Conservation (phyloP, 2,888 invertebrate species). For the Drosophila kanekoi region DNA sequence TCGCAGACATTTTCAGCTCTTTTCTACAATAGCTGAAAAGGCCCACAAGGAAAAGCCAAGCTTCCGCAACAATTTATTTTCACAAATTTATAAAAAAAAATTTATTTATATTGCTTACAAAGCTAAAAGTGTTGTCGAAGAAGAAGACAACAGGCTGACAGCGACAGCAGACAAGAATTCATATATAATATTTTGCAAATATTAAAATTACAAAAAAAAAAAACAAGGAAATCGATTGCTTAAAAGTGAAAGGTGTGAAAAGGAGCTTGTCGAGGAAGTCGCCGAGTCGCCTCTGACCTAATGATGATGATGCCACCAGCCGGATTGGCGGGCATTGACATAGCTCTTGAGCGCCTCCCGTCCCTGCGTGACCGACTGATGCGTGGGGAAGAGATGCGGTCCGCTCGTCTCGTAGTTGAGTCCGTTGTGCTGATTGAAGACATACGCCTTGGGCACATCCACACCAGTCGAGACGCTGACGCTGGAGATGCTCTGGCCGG, state of each 20-base stretch:
- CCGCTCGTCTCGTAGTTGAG: constrained; percentile 83
- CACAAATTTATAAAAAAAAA: constrained; percentile 20
- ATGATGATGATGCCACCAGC: constrained; percentile 82
- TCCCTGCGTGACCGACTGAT: constrained; percentile 39
- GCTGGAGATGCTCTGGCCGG: constrained; percentile 57
- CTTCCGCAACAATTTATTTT: background rate
- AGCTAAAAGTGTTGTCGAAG: constrained; percentile 15
- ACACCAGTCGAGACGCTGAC: constrained; percentile 58
- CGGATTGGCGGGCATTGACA: constrained; percentile 73
- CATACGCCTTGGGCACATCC: constrained; percentile 83
- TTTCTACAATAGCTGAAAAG: background rate
- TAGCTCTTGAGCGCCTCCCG: constrained; percentile 76
- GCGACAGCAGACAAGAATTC: constrained; percentile 6
- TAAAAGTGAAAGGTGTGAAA: background rate
- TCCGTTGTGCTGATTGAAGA: constrained; percentile 85
- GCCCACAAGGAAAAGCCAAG: background rate
- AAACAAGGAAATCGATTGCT: background rate
- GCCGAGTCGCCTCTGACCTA: background rate
- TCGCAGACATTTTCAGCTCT: background rate
- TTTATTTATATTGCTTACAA: constrained; percentile 31
- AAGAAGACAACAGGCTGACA: constrained; percentile 6
- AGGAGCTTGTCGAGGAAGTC: background rate
- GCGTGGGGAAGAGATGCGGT: constrained; percentile 82
- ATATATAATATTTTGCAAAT: constrained; percentile 4
- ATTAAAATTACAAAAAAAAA: constrained; percentile 2